Percentiles rank a stretch among this genome's conserved stretches.
Evolutionary conservation across 2,113 vertebrate species (phyloP).

Genomic region (Chlorocebus sabaeus): DNA sequence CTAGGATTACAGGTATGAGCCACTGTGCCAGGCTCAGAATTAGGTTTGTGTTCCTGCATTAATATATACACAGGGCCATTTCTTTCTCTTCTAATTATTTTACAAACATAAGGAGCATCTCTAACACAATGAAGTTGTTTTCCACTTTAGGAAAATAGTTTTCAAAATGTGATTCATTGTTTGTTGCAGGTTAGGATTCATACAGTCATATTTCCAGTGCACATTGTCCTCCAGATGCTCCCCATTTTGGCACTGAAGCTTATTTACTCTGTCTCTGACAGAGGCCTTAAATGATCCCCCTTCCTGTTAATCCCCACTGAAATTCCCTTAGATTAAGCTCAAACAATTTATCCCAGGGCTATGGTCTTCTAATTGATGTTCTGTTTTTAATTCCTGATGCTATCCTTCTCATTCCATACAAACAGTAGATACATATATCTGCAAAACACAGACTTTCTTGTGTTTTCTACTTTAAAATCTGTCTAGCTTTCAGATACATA

Average conservation of each 20-base stretch:
- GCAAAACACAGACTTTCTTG: background rate
- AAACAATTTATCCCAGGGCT: background rate
- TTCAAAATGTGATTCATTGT: background rate
- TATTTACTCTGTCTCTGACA: background rate
- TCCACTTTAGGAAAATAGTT: background rate
- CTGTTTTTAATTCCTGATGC: background rate
- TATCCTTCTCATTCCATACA: background rate
- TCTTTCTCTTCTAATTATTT: background rate
- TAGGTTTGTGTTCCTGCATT: background rate
- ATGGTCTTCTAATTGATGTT: background rate
- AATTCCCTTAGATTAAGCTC: conserved; percentile 14
- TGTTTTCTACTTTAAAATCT: background rate
- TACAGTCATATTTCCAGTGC: background rate
- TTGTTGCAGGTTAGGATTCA: background rate
- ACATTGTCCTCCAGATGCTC: background rate
- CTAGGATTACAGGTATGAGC: too few species aligned
- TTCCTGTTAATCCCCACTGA: background rate
- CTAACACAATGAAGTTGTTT: background rate
- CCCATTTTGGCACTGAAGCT: background rate
- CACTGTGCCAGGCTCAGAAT: background rate
- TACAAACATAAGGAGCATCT: background rate
- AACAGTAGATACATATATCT: background rate
- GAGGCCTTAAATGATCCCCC: background rate
- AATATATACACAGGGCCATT: background rate
- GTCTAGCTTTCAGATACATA: background rate